Conservation (phyloP, 2,888 invertebrate genomes). For the Acanthococcus lagerstroemiae region DNA sequence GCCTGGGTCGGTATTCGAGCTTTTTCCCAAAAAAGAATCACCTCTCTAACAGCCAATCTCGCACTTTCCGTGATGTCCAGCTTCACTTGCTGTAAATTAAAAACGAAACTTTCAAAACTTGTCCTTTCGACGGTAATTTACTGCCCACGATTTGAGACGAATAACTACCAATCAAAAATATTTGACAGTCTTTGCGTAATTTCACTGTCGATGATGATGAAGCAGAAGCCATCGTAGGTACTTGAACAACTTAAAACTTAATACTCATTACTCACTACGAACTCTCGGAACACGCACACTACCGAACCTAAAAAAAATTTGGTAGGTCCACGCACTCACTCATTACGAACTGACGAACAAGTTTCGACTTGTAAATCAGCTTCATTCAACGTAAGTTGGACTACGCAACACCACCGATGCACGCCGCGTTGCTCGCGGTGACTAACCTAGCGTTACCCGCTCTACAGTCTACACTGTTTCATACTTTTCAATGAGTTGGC, state of each 20-base stretch:
- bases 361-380: background rate
- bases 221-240: too few relatives aligned
- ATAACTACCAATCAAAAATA: background rate
- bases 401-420: background rate
- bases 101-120: background rate
- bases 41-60: background rate
- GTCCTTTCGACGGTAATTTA: background rate
- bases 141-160: background rate
- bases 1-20: slow-evolving; percentile 1
- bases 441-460: background rate
- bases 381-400: background rate
- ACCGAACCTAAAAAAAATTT: too few relatives aligned
- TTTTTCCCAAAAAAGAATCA: background rate
- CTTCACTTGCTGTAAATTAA: background rate
- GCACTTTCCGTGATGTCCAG: background rate
- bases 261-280: too few relatives aligned
- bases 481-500: background rate
- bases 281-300: too few relatives aligned
- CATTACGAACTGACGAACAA: too few relatives aligned
- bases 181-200: background rate
- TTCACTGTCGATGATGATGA: background rate
- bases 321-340: too few relatives aligned
- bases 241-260: too few relatives aligned
- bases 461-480: background rate
- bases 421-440: background rate